Evolutionary conservation across 1,140 invertebrate species (phyloP).

Genomic region (Meloidogyne exigua): DNA sequence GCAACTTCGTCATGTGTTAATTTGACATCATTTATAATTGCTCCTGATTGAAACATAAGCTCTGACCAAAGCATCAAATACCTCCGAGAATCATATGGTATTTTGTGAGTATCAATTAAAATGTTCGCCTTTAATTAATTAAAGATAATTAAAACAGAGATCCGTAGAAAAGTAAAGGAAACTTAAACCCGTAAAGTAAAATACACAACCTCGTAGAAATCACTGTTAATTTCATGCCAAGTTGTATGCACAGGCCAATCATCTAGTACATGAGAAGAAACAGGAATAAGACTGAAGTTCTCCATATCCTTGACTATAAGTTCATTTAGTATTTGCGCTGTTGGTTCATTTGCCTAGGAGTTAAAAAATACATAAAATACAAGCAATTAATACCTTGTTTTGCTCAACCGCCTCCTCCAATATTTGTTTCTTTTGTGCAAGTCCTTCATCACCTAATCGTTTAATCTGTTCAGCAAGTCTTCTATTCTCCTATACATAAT

Average conservation of each 20-base stretch:
- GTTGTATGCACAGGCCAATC: constrained; percentile 34
- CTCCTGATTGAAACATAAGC: constrained; percentile 47
- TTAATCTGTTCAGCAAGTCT: constrained; percentile 72
- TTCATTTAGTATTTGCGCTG: constrained; percentile 24
- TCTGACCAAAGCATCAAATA: constrained; percentile 49
- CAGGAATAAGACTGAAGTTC: constrained; percentile 22
- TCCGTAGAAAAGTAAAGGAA: too few species aligned
- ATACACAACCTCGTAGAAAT: constrained; percentile 40
- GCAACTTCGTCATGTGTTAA: constrained; percentile 44
- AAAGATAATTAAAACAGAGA: too few species aligned
- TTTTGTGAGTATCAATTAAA: constrained; percentile 28
- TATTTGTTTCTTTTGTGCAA: constrained; percentile 70
- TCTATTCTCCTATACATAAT: constrained; percentile 57
- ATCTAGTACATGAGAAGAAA: not conserved
- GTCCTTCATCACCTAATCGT: constrained; percentile 72
- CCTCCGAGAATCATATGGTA: constrained; percentile 37
- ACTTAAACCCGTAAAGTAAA: not conserved
- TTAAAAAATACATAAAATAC: not conserved
- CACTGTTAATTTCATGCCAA: constrained; percentile 33
- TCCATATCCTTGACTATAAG: constrained; percentile 36
- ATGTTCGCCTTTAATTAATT: constrained; percentile 30
- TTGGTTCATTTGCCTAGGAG: constrained; percentile 27
- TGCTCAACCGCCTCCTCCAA: constrained; percentile 73
- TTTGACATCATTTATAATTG: constrained; percentile 34
- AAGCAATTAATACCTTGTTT: constrained; percentile 70